Conservation (phyloP, 2,113 vertebrate species). For the Nothocercus nigrocapillus region DNA sequence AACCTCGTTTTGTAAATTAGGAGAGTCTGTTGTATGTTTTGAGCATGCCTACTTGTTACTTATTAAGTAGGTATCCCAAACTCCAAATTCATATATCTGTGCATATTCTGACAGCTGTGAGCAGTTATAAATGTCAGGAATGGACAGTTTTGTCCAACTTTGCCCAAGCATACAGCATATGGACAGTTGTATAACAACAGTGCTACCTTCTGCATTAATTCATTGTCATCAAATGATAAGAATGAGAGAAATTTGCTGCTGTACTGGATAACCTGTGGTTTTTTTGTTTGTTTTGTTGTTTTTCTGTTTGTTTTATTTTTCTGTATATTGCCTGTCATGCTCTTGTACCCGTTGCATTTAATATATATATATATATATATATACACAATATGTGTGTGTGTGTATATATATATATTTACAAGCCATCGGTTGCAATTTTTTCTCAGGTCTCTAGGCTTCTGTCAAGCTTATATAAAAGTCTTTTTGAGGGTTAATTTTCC, state of each 20-base stretch:
- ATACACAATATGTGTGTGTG: no score
- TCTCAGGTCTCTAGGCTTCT: neutral
- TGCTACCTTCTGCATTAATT: neutral
- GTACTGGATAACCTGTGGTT: neutral
- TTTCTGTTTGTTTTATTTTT: neutral
- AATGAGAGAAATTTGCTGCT: neutral
- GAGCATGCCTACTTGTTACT: neutral
- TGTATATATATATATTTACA: neutral
- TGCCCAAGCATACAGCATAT: neutral
- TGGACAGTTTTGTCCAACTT: neutral
- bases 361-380: no score
- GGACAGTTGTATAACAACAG: neutral
- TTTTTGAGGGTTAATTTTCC: neutral
- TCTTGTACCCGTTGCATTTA: neutral
- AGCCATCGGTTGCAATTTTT: neutral
- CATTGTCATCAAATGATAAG: neutral
- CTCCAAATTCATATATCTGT: neutral
- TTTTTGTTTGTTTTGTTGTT: neutral
- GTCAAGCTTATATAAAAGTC: neutral
- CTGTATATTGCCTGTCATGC: fast-evolving
- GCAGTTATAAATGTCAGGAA: neutral
- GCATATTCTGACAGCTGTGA: neutral
- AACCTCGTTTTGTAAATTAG: neutral
- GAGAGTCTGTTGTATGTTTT: neutral
- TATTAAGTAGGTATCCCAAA: neutral